Evolutionary conservation across 2,113 vertebrate species (phyloP), one percentile per base, ranked within the genome.

Genomic region (Todiramphus chloris): DNA sequence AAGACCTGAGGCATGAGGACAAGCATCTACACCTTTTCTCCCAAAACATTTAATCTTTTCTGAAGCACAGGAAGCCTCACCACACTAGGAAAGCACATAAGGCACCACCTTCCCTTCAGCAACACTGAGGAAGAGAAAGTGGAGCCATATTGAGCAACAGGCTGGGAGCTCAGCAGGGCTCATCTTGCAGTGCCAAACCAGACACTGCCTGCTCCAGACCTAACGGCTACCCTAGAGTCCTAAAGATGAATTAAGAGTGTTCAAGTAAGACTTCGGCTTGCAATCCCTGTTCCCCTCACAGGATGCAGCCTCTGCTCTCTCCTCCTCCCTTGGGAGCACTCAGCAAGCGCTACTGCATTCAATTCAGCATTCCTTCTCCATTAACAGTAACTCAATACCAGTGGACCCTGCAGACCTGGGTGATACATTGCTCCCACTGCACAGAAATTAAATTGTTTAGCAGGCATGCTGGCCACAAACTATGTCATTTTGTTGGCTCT

Each of bases 331-430:
- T 1, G 21, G 66, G 88, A 95, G 56, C 53, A 69, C 83, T 68
- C 76, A 41, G 50, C 27, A 58, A 95, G 66, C 10, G 5, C 63
- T 95, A 77, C 70, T 91, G 75, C 76, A 55, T 55, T 93, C 93
- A 79, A 11, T 91, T 89, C 89, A 59, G 81, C 77, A 82, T 91
- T 59, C 92, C 56, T 83, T 50, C 83, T 67, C 66, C 90, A 85
- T 86, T 89, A 63, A 11, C 85, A 91, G 76, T 58, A 93, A 92
- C 92, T 95, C 94, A 94, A 63, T 70, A 86, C 53, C 81, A 50
- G 73, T 8, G n/a, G 75, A 77, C 81, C 86, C 83, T 63, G 70
- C 0, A 1, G 92, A 90, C 53, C 48, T 4, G 35, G 17, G 55
- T 93, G 94, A 77, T 51, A 78, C 75, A 69, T 66, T 77, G 51